These are phyloP conservation scores for Capra hircus DNA, from an alignment of 2,113 vertebrate genomes.

Conservation along the genomic window DNA sequence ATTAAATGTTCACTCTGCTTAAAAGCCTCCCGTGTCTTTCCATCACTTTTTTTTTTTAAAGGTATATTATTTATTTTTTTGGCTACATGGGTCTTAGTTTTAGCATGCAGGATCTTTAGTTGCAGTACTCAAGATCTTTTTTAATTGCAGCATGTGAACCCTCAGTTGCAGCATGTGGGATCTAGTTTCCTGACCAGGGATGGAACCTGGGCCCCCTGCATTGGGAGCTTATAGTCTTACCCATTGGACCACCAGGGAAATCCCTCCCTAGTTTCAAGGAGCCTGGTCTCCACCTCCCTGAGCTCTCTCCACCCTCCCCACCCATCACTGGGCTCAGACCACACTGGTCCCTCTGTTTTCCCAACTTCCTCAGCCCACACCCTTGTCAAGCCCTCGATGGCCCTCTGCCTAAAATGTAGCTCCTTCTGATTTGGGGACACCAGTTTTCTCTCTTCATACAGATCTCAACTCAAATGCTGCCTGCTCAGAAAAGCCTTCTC, in stretches of 20 bases:
- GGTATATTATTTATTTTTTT: background rate
- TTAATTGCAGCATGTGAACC: background rate
- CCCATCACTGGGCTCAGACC: background rate
- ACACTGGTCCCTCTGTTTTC: rapidly evolving
- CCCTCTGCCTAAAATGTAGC: background rate
- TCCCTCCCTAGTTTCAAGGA: background rate
- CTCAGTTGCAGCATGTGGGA: background rate
- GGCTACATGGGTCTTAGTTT: background rate
- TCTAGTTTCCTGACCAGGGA: background rate
- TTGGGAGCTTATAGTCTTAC: background rate
- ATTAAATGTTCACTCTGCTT: background rate
- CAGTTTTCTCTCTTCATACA: background rate
- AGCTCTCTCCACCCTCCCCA: background rate
- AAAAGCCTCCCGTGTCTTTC: background rate
- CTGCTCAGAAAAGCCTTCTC: background rate
- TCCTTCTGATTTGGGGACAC: background rate
- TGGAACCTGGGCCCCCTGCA: background rate
- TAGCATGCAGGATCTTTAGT: background rate
- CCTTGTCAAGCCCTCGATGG: background rate
- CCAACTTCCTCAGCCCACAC: background rate
- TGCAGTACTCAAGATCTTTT: background rate
- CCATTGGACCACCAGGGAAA: background rate
- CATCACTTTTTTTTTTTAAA: background rate
- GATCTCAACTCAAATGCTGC: background rate
- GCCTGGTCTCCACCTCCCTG: too few species aligned